phyloP scores from a whole-genome alignment of 2,797 vertebrate species.

The Champsocephalus esox region DNA sequence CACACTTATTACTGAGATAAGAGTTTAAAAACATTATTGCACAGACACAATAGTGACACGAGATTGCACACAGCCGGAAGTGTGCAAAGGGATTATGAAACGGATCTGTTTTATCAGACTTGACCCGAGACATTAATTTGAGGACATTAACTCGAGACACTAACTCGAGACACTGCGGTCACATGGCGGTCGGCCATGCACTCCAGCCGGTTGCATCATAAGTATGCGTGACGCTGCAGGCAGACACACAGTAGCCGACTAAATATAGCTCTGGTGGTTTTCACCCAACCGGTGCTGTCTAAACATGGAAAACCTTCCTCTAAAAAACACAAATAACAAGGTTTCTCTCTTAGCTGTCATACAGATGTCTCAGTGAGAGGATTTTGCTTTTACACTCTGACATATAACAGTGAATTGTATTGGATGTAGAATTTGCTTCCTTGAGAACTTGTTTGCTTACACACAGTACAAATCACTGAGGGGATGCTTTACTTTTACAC shows the following conservation, averaged over 20 bases:
- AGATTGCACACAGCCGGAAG: background rate
- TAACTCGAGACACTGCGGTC: slow-evolving; percentile 45
- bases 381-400: background rate
- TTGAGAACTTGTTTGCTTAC: too few species aligned
- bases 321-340: slow-evolving; percentile 20
- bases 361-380: slow-evolving; percentile 29
- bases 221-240: slow-evolving; percentile 72
- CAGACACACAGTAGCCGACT: slow-evolving; percentile 55
- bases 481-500: too few species aligned
- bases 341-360: background rate
- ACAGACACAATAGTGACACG: slow-evolving; percentile 17
- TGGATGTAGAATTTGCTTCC: background rate
- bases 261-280: slow-evolving; percentile 78
- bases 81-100: slow-evolving; percentile 34
- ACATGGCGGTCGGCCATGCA: slow-evolving; percentile 50
- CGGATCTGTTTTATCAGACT: slow-evolving; percentile 33
- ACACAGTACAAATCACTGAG: too few species aligned
- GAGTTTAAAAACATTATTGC: slow-evolving; percentile 6
- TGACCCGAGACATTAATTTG: background rate
- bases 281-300: slow-evolving; percentile 45
- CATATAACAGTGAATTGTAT: background rate
- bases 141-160: background rate
- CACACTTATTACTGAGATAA: slow-evolving; percentile 36
- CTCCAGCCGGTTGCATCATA: slow-evolving; percentile 73
- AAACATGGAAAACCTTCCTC: slow-evolving; percentile 54